A percentile compares a stretch with the other conserved stretches of the same genome.
Conservation (phyloP, 2,797 vertebrate species). For the Glyptemys insculpta region DNA sequence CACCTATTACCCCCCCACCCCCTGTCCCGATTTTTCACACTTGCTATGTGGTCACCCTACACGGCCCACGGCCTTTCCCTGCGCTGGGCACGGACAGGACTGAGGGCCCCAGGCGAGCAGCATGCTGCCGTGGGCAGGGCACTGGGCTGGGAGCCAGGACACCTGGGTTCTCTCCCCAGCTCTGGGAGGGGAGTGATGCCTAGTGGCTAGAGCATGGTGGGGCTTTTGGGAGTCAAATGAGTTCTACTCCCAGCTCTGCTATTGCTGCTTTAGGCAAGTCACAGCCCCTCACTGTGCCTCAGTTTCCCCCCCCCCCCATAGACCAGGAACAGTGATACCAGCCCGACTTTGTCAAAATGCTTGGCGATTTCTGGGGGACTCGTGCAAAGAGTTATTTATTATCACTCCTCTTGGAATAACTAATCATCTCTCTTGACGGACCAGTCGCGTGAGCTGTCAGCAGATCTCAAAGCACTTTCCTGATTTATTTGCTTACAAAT, state of each 20-base stretch:
- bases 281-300: neutral
- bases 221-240: neutral
- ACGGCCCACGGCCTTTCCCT: too few relatives aligned
- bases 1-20: too few relatives aligned
- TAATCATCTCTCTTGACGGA: neutral
- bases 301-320: neutral
- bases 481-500: neutral
- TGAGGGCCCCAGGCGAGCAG: too few relatives aligned
- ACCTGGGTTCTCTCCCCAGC: neutral
- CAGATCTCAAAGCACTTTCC: neutral
- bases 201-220: neutral
- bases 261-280: neutral
- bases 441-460: too few relatives aligned
- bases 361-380: neutral
- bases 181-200: too few relatives aligned
- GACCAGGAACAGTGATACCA: neutral
- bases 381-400: too few relatives aligned
- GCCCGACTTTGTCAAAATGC: neutral
- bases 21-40: too few relatives aligned
- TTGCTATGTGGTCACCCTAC: too few relatives aligned
- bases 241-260: neutral
- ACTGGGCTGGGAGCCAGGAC: too few relatives aligned
- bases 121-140: too few relatives aligned
- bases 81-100: too few relatives aligned
- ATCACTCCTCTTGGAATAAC: neutral